Percentiles rank a stretch among this genome's conserved stretches.
Evolutionary conservation across 2,888 invertebrate genomes (phyloP).

Genomic region (Brachyptera risi): DNA sequence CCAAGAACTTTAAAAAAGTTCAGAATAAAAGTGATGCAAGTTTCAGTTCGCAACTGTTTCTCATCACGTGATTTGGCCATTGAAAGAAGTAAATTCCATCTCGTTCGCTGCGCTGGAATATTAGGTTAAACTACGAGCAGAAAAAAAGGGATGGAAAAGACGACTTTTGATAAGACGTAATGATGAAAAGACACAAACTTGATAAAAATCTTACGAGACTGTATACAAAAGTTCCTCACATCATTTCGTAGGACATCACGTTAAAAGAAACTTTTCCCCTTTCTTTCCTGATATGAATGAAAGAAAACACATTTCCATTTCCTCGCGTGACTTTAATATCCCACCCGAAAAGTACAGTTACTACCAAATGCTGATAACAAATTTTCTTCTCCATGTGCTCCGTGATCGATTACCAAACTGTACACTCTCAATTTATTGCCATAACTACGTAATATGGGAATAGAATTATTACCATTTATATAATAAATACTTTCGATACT

Average conservation of each 20-base stretch:
- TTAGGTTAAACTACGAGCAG: slow-evolving; percentile 8
- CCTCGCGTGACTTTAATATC: not conserved
- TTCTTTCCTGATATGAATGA: not conserved
- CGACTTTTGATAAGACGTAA: slow-evolving; percentile 10
- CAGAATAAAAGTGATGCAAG: not conserved
- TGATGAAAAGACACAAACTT: slow-evolving; percentile 26
- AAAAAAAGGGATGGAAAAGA: not conserved
- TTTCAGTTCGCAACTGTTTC: not conserved
- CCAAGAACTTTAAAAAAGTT: slow-evolving; percentile 6
- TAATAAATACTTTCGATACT: too few relatives aligned
- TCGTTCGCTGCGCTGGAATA: not conserved
- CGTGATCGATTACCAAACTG: too few relatives aligned
- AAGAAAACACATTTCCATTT: slow-evolving; percentile 3
- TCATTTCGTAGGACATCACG: not conserved
- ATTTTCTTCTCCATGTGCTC: too few relatives aligned
- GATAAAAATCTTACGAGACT: slow-evolving; percentile 26
- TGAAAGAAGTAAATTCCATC: too few relatives aligned
- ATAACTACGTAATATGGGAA: too few relatives aligned
- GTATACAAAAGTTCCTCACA: slow-evolving; percentile 23
- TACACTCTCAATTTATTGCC: too few relatives aligned
- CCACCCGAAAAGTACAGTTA: not conserved
- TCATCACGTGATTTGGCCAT: not conserved
- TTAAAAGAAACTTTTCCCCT: slow-evolving; percentile 1
- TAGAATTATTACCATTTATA: too few relatives aligned
- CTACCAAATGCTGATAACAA: too few relatives aligned